Percentiles rank a stretch among this genome's conserved stretches.
These are phyloP conservation scores for Brevimyrus niger DNA, from an alignment of 2,113 vertebrate genomes.

Conservation along the genomic window DNA sequence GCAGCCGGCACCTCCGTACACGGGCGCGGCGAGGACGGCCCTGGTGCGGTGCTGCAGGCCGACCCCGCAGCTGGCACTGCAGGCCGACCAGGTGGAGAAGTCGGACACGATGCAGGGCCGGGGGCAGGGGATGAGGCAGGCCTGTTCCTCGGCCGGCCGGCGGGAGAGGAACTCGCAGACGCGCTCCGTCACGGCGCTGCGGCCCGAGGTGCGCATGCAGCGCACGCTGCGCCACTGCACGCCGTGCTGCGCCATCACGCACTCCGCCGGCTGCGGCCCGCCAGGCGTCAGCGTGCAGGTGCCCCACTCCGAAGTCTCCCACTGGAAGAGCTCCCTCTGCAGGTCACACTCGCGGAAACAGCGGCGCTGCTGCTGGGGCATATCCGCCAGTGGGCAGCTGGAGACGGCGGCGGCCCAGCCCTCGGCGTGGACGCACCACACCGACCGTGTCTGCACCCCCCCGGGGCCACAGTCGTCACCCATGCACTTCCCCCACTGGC, in stretches of 20 bases:
- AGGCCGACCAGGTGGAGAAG: conserved; percentile 70
- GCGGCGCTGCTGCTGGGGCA: conserved; percentile 60
- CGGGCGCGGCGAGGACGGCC: conserved; percentile 55
- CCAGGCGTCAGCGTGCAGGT: conserved; percentile 46
- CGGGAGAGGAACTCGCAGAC: conserved; percentile 67
- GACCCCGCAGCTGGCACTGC: conserved; percentile 50
- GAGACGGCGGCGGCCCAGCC: conserved; percentile 70
- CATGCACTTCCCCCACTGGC: conserved; percentile 71
- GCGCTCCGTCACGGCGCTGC: conserved; percentile 47
- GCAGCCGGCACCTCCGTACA: conserved; percentile 67
- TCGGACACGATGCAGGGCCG: conserved; percentile 67
- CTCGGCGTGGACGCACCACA: conserved; percentile 73
- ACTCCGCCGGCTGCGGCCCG: conserved; percentile 30
- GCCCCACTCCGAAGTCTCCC: conserved; percentile 70
- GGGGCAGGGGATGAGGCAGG: conserved; percentile 74
- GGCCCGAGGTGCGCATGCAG: conserved; percentile 63
- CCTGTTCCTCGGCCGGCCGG: conserved; percentile 58
- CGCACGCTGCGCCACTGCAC: conserved; percentile 56
- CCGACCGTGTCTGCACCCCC: conserved; percentile 60
- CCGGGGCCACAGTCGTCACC: conserved; percentile 64
- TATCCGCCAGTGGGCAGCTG: conserved; percentile 59
- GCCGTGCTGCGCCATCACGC: conserved; percentile 71
- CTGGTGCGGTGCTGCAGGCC: conserved; percentile 61
- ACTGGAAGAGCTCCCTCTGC: conserved; percentile 71
- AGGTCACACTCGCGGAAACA: conserved; percentile 76